Percentiles rank a stretch among this genome's conserved stretches.
phyloP scores from a whole-genome alignment of 2,888 invertebrate species.

The Myathropa florea region DNA sequence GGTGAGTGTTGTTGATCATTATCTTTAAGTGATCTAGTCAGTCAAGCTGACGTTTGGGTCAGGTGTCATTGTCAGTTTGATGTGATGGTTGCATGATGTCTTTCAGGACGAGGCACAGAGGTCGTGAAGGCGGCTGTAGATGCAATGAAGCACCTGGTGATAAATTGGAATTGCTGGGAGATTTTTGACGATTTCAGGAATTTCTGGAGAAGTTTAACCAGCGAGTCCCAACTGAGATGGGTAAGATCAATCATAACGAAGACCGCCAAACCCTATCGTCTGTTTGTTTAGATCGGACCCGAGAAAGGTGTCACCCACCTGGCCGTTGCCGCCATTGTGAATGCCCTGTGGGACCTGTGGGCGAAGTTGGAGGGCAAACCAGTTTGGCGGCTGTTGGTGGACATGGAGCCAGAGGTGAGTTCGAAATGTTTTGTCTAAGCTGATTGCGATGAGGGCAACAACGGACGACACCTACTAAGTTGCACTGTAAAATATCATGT shows the following conservation, averaged over 20 bases:
- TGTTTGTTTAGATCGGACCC: slow-evolving; percentile 87
- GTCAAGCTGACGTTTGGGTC: not conserved
- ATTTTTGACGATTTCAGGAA: slow-evolving; percentile 89
- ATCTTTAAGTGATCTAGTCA: not conserved
- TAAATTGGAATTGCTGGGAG: slow-evolving; percentile 85
- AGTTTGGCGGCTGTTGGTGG: slow-evolving; percentile 91
- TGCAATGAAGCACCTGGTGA: slow-evolving; percentile 86
- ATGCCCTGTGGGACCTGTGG: slow-evolving; percentile 96
- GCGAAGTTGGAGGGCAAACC: slow-evolving; percentile 91
- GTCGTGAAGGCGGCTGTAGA: slow-evolving; percentile 89
- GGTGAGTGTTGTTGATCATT: slow-evolving; percentile 46
- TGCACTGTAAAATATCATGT: too few species aligned
- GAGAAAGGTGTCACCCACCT: slow-evolving; percentile 95
- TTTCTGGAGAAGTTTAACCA: slow-evolving; percentile 91
- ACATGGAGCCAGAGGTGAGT: slow-evolving; percentile 89
- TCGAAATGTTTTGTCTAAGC: too few species aligned
- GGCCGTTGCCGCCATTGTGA: slow-evolving; percentile 93
- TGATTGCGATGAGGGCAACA: too few species aligned
- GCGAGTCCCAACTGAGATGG: slow-evolving; percentile 96
- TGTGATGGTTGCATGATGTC: not conserved
- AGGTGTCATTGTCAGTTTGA: not conserved
- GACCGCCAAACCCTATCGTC: not conserved
- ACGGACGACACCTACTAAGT: too few species aligned
- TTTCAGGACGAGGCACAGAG: slow-evolving; percentile 90
- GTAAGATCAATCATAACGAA: slow-evolving; percentile 82